Conservation (phyloP, 2,113 vertebrate genomes). For the Hyla sarda region DNA sequence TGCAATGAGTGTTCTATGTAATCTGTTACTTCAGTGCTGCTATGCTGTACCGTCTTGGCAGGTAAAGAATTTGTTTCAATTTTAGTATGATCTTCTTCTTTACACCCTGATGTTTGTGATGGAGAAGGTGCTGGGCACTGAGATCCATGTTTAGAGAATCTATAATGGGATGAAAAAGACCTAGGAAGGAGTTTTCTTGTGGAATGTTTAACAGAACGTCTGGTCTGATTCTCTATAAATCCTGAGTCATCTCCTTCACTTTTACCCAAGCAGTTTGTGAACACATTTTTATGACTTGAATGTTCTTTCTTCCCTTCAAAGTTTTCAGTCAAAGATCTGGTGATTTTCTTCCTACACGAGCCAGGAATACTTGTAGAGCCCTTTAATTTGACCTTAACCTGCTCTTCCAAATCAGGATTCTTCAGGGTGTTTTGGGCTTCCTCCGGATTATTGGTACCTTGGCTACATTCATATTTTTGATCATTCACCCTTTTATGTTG, state of each 20-base stretch:
- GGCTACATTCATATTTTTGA: constrained; percentile 71
- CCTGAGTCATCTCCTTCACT: constrained; percentile 94
- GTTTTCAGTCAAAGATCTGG: constrained; percentile 90
- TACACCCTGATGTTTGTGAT: constrained; percentile 74
- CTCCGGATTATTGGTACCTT: constrained; percentile 78
- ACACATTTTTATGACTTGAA: constrained; percentile 87
- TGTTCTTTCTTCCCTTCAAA: constrained; percentile 84
- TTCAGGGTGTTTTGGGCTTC: constrained; percentile 70
- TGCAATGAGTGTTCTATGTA: constrained; percentile 85
- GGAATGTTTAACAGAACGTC: constrained; percentile 77
- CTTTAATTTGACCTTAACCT: constrained; percentile 78
- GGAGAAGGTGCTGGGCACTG: constrained; percentile 69
- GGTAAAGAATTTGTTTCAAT: constrained; percentile 70
- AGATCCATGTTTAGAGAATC: constrained; percentile 77
- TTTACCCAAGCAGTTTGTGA: constrained; percentile 92
- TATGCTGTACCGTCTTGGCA: constrained; percentile 73
- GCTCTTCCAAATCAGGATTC: constrained; percentile 73
- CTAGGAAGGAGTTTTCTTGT: constrained; percentile 90
- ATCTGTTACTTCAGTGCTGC: constrained; percentile 81
- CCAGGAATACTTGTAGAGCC: constrained; percentile 88
- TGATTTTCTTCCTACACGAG: constrained; percentile 89
- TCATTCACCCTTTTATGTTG: constrained; percentile 83
- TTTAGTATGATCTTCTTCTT: constrained; percentile 69
- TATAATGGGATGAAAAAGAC: constrained; percentile 93
- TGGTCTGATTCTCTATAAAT: constrained; percentile 86